These are phyloP conservation scores for Druceiella hillmani DNA, from an alignment of 2,888 invertebrate species.

Conservation along the genomic window DNA sequence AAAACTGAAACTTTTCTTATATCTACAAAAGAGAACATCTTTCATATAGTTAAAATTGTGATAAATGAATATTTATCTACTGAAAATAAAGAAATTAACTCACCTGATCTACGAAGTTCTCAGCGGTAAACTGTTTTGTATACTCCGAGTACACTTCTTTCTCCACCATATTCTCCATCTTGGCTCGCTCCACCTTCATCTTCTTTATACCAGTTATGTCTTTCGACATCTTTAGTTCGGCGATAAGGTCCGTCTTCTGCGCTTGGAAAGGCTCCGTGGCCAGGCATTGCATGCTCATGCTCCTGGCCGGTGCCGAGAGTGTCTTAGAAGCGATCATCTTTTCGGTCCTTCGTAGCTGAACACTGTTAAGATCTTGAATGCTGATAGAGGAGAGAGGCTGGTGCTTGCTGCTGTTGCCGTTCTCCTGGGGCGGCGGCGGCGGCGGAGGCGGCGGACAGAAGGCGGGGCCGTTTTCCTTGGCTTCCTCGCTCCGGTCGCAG, in stretches of 20 bases:
- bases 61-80: no score
- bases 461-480: constrained; percentile 42
- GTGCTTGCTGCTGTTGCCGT: constrained; percentile 31
- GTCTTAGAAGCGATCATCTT: constrained; percentile 74
- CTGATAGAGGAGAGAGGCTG: constrained; percentile 86
- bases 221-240: constrained; percentile 87
- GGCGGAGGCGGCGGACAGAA: constrained; percentile 37
- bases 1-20: no score
- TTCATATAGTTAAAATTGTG: no score
- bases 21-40: no score
- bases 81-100: no score
- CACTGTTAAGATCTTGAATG: constrained; percentile 80
- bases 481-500: constrained; percentile 28
- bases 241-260: constrained; percentile 82
- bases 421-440: constrained; percentile 34
- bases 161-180: constrained; percentile 76
- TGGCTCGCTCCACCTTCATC: constrained; percentile 83
- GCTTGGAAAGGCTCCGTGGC: constrained; percentile 63
- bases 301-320: constrained; percentile 72
- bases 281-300: constrained; percentile 69
- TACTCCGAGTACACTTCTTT: constrained; percentile 82
- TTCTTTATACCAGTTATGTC: constrained; percentile 93
- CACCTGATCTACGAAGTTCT: constrained; percentile 88
- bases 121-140: constrained; percentile 76
- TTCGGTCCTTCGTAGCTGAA: constrained; percentile 70